These are phyloP conservation scores for Corythaixoides concolor DNA, from an alignment of 2,113 vertebrate genomes.

Conservation along the genomic window DNA sequence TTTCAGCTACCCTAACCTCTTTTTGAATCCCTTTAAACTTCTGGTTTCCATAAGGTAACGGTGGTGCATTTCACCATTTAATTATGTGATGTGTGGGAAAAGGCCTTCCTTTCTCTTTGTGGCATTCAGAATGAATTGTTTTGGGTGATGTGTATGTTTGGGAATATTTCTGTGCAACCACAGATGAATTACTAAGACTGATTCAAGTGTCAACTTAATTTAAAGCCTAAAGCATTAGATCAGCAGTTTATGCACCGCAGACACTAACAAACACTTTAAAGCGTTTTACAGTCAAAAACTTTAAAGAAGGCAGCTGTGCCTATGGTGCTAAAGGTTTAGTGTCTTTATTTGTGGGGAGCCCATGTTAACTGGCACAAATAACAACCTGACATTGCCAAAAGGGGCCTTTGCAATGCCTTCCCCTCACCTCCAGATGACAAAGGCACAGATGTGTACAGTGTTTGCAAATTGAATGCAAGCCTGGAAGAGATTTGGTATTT, in stretches of 20 bases:
- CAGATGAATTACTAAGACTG: neutral
- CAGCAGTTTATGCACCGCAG: neutral
- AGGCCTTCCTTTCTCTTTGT: neutral
- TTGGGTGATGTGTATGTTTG: neutral
- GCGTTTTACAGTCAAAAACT: neutral
- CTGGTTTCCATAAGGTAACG: neutral
- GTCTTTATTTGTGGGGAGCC: neutral
- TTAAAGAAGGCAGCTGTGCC: neutral
- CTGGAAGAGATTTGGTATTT: neutral
- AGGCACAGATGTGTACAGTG: neutral
- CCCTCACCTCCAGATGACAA: neutral
- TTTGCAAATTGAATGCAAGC: neutral
- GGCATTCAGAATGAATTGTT: neutral
- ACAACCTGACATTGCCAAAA: neutral
- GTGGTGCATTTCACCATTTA: neutral
- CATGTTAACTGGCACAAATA: neutral
- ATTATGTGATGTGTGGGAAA: neutral
- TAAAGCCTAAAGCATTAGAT: constrained; percentile 17
- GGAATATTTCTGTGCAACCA: neutral
- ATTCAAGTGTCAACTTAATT: neutral
- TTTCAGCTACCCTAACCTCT: neutral
- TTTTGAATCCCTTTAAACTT: neutral
- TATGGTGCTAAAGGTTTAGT: neutral
- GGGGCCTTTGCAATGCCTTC: neutral
- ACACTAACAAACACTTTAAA: neutral